phyloP scores from a whole-genome alignment of 2,888 invertebrate genomes.

The Calephelis perditalis region DNA sequence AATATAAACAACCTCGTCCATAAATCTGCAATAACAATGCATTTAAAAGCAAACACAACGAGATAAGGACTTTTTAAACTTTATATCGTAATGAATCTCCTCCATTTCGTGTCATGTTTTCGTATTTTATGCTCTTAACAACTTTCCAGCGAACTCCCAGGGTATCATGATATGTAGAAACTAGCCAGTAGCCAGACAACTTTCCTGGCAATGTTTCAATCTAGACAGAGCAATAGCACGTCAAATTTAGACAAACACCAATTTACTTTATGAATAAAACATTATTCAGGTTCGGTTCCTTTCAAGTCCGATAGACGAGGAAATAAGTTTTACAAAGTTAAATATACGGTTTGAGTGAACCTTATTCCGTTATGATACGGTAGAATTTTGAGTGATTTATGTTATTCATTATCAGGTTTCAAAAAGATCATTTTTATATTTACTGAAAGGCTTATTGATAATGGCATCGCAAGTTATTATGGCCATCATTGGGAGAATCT shows the following conservation, averaged over 20 bases:
- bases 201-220: slow-evolving; percentile 35
- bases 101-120: slow-evolving; percentile 7
- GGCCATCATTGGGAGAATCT: not conserved
- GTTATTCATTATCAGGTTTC: not conserved
- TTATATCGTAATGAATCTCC: not conserved
- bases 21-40: no score
- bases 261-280: slow-evolving; percentile 61
- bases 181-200: slow-evolving; percentile 25
- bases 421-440: slow-evolving; percentile 8
- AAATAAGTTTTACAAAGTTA: slow-evolving; percentile 6
- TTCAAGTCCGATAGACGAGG: slow-evolving; percentile 19
- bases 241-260: slow-evolving; percentile 69
- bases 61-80: not conserved
- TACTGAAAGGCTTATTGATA: slow-evolving; percentile 6
- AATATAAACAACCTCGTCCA: no score
- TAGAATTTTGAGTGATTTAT: slow-evolving; percentile 2
- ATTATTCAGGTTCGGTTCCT: slow-evolving; percentile 36
- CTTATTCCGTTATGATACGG: slow-evolving; percentile 15
- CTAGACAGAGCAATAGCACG: slow-evolving; percentile 35
- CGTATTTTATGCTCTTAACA: slow-evolving; percentile 12
- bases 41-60: not conserved
- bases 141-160: not conserved
- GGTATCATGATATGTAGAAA: slow-evolving; percentile 20
- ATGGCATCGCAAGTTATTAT: not conserved
- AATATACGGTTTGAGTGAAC: slow-evolving; percentile 11